Conservation (phyloP, 1,140 invertebrate genomes). For the Reticulitermes speratus region DNA sequence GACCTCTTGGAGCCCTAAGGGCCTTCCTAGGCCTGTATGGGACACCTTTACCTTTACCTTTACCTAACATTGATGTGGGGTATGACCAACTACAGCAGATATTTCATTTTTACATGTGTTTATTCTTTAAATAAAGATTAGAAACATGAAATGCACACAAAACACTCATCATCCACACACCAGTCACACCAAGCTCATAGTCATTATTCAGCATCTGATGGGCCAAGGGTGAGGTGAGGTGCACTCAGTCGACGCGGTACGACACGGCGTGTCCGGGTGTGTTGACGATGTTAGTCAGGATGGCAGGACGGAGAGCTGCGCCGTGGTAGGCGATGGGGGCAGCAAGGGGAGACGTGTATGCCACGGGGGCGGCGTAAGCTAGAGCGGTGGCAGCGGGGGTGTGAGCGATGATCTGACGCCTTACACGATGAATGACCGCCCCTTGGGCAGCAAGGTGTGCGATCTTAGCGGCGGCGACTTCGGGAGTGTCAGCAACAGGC, state of each 20-base stretch:
- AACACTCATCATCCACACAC: constrained; percentile 10
- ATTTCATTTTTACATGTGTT: not conserved
- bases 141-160: not conserved
- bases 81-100: no score
- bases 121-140: constrained; percentile 13
- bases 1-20: no score
- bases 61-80: no score
- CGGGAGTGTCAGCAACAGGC: constrained; percentile 37
- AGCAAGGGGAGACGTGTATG: constrained; percentile 30
- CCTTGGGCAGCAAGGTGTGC: constrained; percentile 39
- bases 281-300: constrained; percentile 45
- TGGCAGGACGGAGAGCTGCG: constrained; percentile 42
- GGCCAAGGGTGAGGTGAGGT: not conserved
- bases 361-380: constrained; percentile 19
- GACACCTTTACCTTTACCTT: no score
- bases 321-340: not conserved
- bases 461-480: constrained; percentile 41
- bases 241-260: constrained; percentile 45
- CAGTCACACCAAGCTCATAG: not conserved
- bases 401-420: constrained; percentile 27
- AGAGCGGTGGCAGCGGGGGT: constrained; percentile 23
- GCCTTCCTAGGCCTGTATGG: no score
- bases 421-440: constrained; percentile 10
- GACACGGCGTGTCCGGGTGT: constrained; percentile 46
- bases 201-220: not conserved